Evolutionary conservation across 1,140 invertebrate species (phyloP).

Genomic region (Yoshiicerus persimilis): DNA sequence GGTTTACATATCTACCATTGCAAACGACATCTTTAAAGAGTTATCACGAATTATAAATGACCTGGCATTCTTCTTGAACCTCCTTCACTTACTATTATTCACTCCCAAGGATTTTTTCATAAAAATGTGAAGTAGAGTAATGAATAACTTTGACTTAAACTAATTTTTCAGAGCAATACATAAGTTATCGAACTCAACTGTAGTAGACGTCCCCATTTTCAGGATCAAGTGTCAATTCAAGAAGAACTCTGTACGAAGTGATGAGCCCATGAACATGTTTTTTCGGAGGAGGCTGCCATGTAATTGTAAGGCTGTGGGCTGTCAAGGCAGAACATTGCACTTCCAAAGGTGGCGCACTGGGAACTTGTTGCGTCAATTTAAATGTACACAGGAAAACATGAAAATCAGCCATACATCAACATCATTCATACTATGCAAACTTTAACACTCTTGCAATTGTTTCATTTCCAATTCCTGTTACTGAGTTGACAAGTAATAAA

Average conservation of each 20-base stretch:
- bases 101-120: too few relatives aligned
- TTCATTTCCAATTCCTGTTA: background rate
- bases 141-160: too few relatives aligned
- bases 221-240: constrained; percentile 57
- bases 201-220: background rate
- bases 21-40: too few relatives aligned
- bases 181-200: background rate
- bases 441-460: background rate
- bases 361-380: constrained; percentile 58
- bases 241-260: constrained; percentile 77
- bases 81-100: too few relatives aligned
- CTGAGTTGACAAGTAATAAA: background rate
- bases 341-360: constrained; percentile 66
- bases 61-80: too few relatives aligned
- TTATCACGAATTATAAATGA: too few relatives aligned
- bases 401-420: background rate
- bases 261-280: constrained; percentile 71
- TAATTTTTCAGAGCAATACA: background rate
- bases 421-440: background rate
- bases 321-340: constrained; percentile 67
- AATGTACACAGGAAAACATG: background rate
- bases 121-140: too few relatives aligned
- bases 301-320: constrained; percentile 71
- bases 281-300: constrained; percentile 72
- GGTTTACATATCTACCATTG: too few relatives aligned